Evolutionary conservation across 2,113 vertebrate genomes (phyloP).

Genomic region (Tamias sibiricus): DNA sequence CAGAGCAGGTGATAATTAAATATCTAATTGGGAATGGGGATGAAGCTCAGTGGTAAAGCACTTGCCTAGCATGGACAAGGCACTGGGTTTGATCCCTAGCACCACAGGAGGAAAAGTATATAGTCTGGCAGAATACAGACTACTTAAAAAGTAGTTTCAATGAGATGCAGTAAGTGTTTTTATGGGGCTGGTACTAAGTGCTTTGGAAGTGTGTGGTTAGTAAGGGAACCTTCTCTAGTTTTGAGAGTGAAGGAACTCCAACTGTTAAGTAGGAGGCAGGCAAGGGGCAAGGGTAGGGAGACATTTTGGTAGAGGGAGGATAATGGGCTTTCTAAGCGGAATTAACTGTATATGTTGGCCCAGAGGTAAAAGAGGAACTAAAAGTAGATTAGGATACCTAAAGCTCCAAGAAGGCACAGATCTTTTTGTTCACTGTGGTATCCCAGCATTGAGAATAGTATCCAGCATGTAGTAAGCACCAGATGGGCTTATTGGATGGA

Average conservation of each 20-base stretch:
- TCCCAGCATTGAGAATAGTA: background rate
- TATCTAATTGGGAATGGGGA: background rate
- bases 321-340: conserved; percentile 24
- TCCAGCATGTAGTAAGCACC: background rate
- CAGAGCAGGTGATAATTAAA: conserved; percentile 45
- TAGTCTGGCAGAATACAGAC: background rate
- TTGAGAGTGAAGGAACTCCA: background rate
- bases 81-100: background rate
- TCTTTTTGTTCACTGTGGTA: background rate
- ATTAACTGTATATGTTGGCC: background rate
- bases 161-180: background rate
- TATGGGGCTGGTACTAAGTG: background rate
- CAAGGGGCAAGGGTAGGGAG: background rate
- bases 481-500: background rate
- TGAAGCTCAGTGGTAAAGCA: too few relatives aligned
- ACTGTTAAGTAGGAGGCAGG: background rate
- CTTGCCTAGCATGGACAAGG: background rate
- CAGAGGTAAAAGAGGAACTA: background rate
- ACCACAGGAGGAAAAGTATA: too few relatives aligned
- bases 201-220: conserved; percentile 10
- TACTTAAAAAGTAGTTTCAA: background rate
- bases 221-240: background rate
- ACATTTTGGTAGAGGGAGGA: background rate
- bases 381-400: background rate
- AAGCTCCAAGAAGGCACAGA: background rate